These are phyloP conservation scores for Caenorhabditis panamensis DNA, from an alignment of 2,888 invertebrate genomes.

Conservation along the genomic window DNA sequence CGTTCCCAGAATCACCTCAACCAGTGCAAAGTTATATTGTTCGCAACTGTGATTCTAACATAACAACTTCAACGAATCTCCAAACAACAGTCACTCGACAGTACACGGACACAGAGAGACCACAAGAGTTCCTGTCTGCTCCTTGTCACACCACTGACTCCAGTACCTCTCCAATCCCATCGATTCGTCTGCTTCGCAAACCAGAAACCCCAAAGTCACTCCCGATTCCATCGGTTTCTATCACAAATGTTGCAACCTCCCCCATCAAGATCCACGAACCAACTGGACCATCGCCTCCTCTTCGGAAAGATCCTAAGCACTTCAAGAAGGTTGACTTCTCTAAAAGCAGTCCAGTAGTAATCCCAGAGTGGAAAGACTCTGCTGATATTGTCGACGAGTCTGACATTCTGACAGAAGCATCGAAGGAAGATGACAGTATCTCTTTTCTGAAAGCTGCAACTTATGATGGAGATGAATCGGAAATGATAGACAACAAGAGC, in stretches of 20 bases:
- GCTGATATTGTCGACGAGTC: conserved; percentile 70
- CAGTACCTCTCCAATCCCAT: conserved; percentile 65
- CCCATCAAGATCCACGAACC: conserved; percentile 53
- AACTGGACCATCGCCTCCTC: conserved; percentile 39
- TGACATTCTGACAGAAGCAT: conserved; percentile 68
- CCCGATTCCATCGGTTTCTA: conserved; percentile 30
- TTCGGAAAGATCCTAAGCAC: conserved; percentile 31
- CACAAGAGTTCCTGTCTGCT: background rate
- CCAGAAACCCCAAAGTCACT: conserved; percentile 10
- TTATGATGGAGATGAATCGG: conserved; percentile 66
- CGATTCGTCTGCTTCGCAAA: conserved; percentile 56
- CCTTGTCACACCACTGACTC: conserved; percentile 54
- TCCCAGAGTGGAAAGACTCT: conserved; percentile 61
- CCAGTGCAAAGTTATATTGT: conserved; percentile 38
- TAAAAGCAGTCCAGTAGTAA: conserved; percentile 46
- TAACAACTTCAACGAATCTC: conserved; percentile 38
- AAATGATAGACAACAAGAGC: conserved; percentile 61
- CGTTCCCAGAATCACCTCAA: background rate
- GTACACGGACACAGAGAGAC: conserved; percentile 1
- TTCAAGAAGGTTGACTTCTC: conserved; percentile 66
- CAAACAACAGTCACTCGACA: conserved; percentile 46
- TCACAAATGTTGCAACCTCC: conserved; percentile 25
- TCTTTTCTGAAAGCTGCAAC: conserved; percentile 43
- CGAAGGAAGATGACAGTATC: conserved; percentile 55
- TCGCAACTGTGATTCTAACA: conserved; percentile 15